phyloP scores from a whole-genome alignment of 2,888 invertebrate species.

The Drosophila testacea region DNA sequence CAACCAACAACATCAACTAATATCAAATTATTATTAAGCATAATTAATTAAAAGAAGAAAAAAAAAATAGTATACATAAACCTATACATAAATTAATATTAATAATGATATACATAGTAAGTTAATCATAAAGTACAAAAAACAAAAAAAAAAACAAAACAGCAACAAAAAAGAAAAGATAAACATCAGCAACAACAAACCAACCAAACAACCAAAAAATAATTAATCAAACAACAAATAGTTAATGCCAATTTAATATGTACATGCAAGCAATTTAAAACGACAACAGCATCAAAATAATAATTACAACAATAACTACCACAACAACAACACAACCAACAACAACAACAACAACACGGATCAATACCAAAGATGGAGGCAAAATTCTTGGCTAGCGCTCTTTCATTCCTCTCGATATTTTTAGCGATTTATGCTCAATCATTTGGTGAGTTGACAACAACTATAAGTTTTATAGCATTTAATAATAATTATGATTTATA shows the following conservation, averaged over 20 bases:
- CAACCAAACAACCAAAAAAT: constrained; percentile 34
- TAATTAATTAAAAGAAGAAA: constrained; percentile 61
- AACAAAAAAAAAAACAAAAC: constrained; percentile 24
- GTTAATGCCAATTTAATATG: constrained; percentile 66
- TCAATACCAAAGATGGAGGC: constrained; percentile 85
- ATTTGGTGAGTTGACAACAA: constrained; percentile 80
- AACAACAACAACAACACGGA: constrained; percentile 74
- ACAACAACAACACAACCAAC: constrained; percentile 46
- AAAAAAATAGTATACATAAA: constrained; percentile 29
- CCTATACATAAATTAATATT: constrained; percentile 60
- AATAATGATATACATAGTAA: constrained; percentile 74
- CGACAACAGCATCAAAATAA: constrained; percentile 44
- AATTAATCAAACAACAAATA: constrained; percentile 65
- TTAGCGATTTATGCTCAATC: constrained; percentile 85
- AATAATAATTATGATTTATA: constrained; percentile 24
- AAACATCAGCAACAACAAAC: constrained; percentile 47
- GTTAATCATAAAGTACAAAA: constrained; percentile 74
- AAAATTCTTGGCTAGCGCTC: constrained; percentile 84
- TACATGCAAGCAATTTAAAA: constrained; percentile 59
- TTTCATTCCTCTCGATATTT: constrained; percentile 85
- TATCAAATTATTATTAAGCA: constrained; percentile 73
- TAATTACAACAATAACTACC: constrained; percentile 41
- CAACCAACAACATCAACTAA: constrained; percentile 73
- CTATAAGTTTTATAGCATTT: constrained; percentile 13
- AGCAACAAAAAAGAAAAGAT: constrained; percentile 48